Conservation (phyloP, 2,113 vertebrate species). For the Ovis aries region ARS-UI_Ramb_v3.0 NC_056057.1:86839501-86840000, state of each 20-base stretch:
- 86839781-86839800: not conserved
- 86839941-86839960: not conserved
- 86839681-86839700: not conserved
- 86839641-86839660: not conserved
- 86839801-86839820: not conserved
- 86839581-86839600: conserved; percentile 11
- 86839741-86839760: not conserved
- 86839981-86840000: not conserved
- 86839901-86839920: not conserved
- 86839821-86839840: not conserved
- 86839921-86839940: not conserved
- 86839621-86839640: not conserved
- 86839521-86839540: conserved; percentile 16
- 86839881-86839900: not conserved
- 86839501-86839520: not conserved
- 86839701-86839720: not conserved
- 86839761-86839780: not conserved
- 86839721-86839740: not conserved
- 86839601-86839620: conserved; percentile 11
- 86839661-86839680: not conserved
- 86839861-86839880: not conserved
- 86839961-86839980: not conserved
- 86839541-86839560: not conserved
- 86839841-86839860: not conserved
- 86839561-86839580: not conserved